A percentile compares a stretch with the other conserved stretches of the same genome.
These are phyloP conservation scores for Lycocerus yunnanus DNA, from an alignment of 2,888 invertebrate genomes.

Conservation along the genomic window DNA sequence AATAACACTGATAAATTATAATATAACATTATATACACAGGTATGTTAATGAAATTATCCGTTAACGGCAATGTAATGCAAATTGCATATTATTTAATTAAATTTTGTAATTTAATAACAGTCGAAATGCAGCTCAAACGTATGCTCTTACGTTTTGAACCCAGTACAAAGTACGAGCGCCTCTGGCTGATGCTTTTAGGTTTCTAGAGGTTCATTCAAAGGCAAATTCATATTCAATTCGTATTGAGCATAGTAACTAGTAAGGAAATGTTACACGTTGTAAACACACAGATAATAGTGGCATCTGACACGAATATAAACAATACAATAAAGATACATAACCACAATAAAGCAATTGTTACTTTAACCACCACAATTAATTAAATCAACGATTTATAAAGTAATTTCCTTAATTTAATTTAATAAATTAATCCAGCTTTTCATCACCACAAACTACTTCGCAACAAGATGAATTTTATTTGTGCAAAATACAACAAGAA, in stretches of 20 bases:
- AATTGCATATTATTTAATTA: slow-evolving; percentile 31
- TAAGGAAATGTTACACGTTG: slow-evolving; percentile 44
- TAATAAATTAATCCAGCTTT: no score
- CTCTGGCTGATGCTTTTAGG: slow-evolving; percentile 17
- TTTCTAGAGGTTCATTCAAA: slow-evolving; percentile 31
- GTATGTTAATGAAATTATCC: slow-evolving; percentile 21
- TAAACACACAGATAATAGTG: slow-evolving; percentile 42
- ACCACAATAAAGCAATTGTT: neutral
- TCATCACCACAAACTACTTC: no score
- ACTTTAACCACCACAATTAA: neutral
- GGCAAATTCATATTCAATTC: slow-evolving; percentile 45
- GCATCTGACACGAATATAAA: slow-evolving; percentile 41
- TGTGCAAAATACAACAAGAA: no score
- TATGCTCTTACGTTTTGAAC: slow-evolving; percentile 10
- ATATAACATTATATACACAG: slow-evolving; percentile 13
- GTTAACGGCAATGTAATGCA: slow-evolving; percentile 29
- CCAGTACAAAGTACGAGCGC: slow-evolving; percentile 17
- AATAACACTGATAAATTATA: slow-evolving; percentile 12
- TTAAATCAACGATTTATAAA: neutral
- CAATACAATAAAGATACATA: slow-evolving; percentile 11
- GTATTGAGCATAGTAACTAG: slow-evolving; percentile 42
- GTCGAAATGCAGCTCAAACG: slow-evolving; percentile 7
- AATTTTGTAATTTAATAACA: slow-evolving; percentile 26
- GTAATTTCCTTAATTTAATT: neutral
- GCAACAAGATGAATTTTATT: no score